phyloP scores from a whole-genome alignment of 2,888 invertebrate species.

The Odontocolon sp. region DNA sequence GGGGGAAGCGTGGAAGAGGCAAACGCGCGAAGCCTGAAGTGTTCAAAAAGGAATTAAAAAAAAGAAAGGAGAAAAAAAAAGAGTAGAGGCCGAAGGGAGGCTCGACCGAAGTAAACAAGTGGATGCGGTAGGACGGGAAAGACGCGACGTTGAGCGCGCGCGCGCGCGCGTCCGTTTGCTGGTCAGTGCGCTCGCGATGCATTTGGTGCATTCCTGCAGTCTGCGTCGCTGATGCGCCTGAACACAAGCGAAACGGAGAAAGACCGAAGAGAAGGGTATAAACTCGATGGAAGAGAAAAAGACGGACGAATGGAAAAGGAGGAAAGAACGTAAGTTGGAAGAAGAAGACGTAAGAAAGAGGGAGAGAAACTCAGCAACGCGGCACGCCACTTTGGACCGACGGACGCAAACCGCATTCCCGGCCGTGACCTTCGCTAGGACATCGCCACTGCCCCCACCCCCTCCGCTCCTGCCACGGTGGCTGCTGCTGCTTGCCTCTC shows the following conservation, averaged over 20 bases:
- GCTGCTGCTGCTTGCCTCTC: constrained; percentile 43
- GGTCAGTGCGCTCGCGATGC: constrained; percentile 72
- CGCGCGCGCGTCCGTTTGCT: constrained; percentile 64
- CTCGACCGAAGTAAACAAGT: constrained; percentile 75
- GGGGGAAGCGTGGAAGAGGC: constrained; percentile 12
- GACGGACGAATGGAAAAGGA: constrained; percentile 60
- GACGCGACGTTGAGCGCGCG: constrained; percentile 41
- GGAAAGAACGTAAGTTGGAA: constrained; percentile 57
- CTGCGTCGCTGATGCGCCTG: constrained; percentile 66
- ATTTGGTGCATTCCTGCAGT: constrained; percentile 77
- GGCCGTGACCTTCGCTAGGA: constrained; percentile 81
- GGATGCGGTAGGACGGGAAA: constrained; percentile 70
- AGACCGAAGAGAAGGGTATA: constrained; percentile 30
- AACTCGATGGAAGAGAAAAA: constrained; percentile 45
- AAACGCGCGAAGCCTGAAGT: constrained; percentile 53
- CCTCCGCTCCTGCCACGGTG: constrained; percentile 45
- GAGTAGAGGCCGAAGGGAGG: constrained; percentile 46
- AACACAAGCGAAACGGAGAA: constrained; percentile 13
- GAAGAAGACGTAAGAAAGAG: constrained; percentile 39
- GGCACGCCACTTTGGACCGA: constrained; percentile 77
- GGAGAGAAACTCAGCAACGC: constrained; percentile 65
- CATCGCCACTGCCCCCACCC: constrained; percentile 77
- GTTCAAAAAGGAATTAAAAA: constrained; percentile 54
- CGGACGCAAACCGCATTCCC: constrained; percentile 80
- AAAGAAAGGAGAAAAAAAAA: constrained; percentile 51